Evolutionary conservation across 2,888 invertebrate species (phyloP).

Genomic region (Synergus umbraculus): DNA sequence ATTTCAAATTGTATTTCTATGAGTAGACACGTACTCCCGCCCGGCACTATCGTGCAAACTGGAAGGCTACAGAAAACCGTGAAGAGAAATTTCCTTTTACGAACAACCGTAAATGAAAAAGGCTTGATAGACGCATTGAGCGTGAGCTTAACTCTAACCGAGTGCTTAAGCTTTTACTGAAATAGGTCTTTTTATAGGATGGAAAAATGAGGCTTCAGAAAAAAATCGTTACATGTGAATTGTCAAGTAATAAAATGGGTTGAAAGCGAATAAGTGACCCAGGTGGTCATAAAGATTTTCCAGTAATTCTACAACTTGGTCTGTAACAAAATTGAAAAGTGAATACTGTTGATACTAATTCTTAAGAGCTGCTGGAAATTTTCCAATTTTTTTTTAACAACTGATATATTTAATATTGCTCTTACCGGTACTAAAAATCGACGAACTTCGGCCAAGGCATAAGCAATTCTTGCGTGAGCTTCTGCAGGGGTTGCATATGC

Average conservation of each 20-base stretch:
- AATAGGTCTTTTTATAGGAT: constrained; percentile 19
- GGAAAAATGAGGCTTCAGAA: neutral
- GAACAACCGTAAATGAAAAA: constrained; percentile 32
- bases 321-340: neutral
- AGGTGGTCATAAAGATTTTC: neutral
- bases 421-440: constrained; percentile 89
- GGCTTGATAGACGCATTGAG: constrained; percentile 26
- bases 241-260: neutral
- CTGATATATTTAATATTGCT: constrained; percentile 50
- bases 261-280: neutral
- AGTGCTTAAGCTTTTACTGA: constrained; percentile 35
- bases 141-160: constrained; percentile 27
- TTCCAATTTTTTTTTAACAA: neutral
- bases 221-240: constrained; percentile 6
- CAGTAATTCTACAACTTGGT: neutral
- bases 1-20: neutral
- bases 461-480: constrained; percentile 91
- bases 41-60: neutral
- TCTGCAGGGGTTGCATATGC: constrained; percentile 95
- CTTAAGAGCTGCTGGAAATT: neutral
- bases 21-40: neutral
- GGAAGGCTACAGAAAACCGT: constrained; percentile 15
- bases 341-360: neutral
- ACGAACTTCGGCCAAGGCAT: constrained; percentile 88
- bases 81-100: constrained; percentile 28